phyloP scores from a whole-genome alignment of 2,797 vertebrate genomes.

The Tachyglossus aculeatus region DNA sequence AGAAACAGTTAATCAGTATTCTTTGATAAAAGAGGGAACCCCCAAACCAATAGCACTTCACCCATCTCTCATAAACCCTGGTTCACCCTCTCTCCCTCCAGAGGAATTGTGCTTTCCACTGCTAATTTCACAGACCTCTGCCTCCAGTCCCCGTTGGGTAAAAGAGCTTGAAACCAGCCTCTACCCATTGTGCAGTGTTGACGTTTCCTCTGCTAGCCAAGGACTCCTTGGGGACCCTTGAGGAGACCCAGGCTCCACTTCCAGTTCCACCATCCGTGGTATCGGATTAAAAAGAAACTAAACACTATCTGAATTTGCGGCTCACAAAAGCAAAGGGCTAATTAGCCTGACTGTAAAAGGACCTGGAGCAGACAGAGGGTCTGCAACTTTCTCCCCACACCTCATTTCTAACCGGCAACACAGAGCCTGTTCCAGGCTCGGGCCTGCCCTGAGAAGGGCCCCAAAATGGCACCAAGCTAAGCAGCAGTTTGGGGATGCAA shows the following conservation, averaged over 20 bases:
- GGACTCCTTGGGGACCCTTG: neutral
- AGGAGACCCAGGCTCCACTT: no score
- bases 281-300: neutral
- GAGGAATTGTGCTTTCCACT: no score
- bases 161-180: no score
- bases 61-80: no score
- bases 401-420: neutral
- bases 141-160: no score
- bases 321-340: neutral
- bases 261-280: neutral
- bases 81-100: no score
- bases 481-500: neutral
- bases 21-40: no score
- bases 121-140: no score
- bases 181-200: no score
- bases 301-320: neutral
- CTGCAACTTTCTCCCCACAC: neutral
- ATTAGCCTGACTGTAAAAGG: neutral
- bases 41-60: no score
- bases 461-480: neutral
- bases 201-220: neutral
- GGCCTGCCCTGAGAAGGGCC: neutral
- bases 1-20: no score
- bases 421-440: neutral
- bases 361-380: rapidly evolving